Percentiles rank a stretch among this genome's conserved stretches.
These are phyloP conservation scores for Digitonthophagus gazella DNA, from an alignment of 2,888 invertebrate genomes.

Conservation along the genomic window DNA sequence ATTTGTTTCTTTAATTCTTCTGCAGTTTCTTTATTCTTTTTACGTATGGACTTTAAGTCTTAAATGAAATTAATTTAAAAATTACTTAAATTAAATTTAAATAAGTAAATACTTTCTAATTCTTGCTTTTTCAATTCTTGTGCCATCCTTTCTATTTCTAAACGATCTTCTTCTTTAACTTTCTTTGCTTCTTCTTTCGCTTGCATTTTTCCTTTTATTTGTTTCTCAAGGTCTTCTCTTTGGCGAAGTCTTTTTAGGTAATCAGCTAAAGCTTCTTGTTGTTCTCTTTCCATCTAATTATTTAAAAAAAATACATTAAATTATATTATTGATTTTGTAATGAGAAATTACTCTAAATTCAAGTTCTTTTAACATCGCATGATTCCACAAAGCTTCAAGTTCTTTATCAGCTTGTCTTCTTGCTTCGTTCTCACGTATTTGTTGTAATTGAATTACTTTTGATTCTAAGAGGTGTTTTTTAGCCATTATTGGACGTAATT, in stretches of 20 bases:
- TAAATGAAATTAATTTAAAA: no score
- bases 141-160: constrained; percentile 39
- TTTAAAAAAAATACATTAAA: background rate
- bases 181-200: constrained; percentile 38
- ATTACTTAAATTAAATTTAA: no score
- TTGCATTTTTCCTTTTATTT: constrained; percentile 44
- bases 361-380: constrained; percentile 58
- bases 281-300: constrained; percentile 55
- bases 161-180: constrained; percentile 39
- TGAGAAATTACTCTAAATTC: constrained; percentile 48
- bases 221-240: constrained; percentile 43
- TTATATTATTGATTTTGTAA: background rate
- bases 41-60: constrained; percentile 11
- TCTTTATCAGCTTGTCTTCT: constrained; percentile 56
- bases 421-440: constrained; percentile 61
- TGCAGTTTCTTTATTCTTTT: constrained; percentile 37
- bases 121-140: constrained; percentile 42
- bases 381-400: constrained; percentile 61
- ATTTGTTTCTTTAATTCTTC: constrained; percentile 45
- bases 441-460: constrained; percentile 57
- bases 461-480: constrained; percentile 55
- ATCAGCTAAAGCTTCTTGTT: constrained; percentile 53
- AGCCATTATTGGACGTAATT: constrained; percentile 52
- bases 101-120: constrained; percentile 38
- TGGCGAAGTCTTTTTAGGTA: constrained; percentile 49